Evolutionary conservation across 2,888 invertebrate species (phyloP).

Genomic region (Andrena praecox): DNA sequence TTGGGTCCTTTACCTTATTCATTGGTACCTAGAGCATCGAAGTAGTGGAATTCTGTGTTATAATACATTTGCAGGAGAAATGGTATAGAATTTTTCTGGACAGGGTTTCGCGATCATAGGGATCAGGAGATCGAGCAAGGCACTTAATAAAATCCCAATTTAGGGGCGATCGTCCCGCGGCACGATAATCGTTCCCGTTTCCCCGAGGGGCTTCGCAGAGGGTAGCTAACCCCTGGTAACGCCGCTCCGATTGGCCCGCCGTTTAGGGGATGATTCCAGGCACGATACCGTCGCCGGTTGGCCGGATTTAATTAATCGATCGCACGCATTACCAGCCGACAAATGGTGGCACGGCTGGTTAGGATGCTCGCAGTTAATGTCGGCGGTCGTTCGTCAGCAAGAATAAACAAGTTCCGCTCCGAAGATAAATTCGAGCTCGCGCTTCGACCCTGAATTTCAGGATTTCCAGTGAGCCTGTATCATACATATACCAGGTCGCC

Average conservation of each 20-base stretch:
- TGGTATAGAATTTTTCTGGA: background rate
- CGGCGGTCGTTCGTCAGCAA: slow-evolving; percentile 70
- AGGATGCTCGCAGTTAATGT: slow-evolving; percentile 67
- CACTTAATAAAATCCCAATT: slow-evolving; percentile 29
- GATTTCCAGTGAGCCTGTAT: background rate
- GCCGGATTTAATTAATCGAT: slow-evolving; percentile 76
- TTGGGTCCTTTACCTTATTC: too few relatives aligned
- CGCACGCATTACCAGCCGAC: slow-evolving; percentile 72
- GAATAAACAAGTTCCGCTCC: slow-evolving; percentile 71
- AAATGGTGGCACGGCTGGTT: slow-evolving; percentile 70
- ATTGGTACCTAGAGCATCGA: too few relatives aligned
- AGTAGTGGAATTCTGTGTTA: too few relatives aligned
- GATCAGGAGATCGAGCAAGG: background rate
- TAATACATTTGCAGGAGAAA: too few relatives aligned
- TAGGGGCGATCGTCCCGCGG: slow-evolving; percentile 51
- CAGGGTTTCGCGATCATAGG: background rate
- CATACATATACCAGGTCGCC: too few relatives aligned
- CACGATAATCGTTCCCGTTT: slow-evolving; percentile 55
- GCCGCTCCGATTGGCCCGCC: slow-evolving; percentile 75
- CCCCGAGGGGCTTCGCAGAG: slow-evolving; percentile 39
- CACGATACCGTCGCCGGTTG: slow-evolving; percentile 71
- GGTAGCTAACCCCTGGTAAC: slow-evolving; percentile 58
- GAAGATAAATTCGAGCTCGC: slow-evolving; percentile 30
- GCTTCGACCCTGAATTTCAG: slow-evolving; percentile 14
- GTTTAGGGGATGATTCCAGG: slow-evolving; percentile 79